Base-by-base conservation (phyloP, 2,888 invertebrate genomes). In the Perizoma flavofasciatum region DNA sequence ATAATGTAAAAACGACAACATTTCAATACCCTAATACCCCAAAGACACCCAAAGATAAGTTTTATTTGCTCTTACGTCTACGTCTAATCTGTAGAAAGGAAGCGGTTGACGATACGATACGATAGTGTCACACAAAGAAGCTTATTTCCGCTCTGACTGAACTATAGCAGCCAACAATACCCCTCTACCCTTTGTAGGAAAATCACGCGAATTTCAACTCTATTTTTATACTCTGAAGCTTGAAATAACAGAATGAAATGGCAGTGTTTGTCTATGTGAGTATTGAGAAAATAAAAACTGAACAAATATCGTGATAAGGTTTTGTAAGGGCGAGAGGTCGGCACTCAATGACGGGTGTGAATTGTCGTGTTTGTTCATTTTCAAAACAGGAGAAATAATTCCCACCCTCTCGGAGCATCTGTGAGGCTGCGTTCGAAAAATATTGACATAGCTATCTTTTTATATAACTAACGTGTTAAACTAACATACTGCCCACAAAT, bases 211-310 rank as follows among this genome's bases (percentile, higher is more conserved):
- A 62, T 64, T 45, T 70, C 55, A 67, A 77, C 78, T 69, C 64
- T 79, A 74, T 48, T 44, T 6, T 7, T 46, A 51, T 58, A 43
- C n/a, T n/a, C 45, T 63, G 59, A 49, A 41, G 49, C 37, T 5
- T 53, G 46, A 35, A 56, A 37, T 10, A 5, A 40, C 39, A 5
- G 45, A 40, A 50, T 40, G 54, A 61, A 56, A 34, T 63, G 63
- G 59, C 22, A 63, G 65, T 72, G 69, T 81, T 83, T 81, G 83
- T 74, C 77, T 82, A 85, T 82, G 82, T 82, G 81, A 83, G 80
- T 84, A 84, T 85, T 84, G 80, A 86, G 86, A 85, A 89, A 91
- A 91, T 90, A 91, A 90, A 91, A 90, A 89, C 85, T 86, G 86
- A 83, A 86, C 87, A 89, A 90, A 90, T 88, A 88, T 85, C 81